phyloP scores from a whole-genome alignment of 2,113 vertebrate genomes.

The Cheirogaleus medius region DNA sequence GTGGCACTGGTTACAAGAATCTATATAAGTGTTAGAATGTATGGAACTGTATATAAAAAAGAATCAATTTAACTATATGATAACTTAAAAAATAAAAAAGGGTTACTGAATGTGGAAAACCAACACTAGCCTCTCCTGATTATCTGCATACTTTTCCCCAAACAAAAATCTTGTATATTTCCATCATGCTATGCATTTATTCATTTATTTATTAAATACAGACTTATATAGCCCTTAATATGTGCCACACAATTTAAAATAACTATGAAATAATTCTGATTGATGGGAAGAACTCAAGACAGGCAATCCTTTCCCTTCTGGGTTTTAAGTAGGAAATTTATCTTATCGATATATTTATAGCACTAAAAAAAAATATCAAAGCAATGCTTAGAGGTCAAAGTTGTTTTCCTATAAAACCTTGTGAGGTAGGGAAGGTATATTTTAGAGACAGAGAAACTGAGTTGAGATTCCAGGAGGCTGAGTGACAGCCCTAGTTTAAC shows the following conservation, averaged over 20 bases:
- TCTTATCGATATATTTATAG: background rate
- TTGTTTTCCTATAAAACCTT: background rate
- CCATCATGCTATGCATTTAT: background rate
- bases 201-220: background rate
- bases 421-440: background rate
- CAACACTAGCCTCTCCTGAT: background rate
- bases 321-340: background rate
- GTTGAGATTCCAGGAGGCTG: background rate
- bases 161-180: background rate
- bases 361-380: background rate
- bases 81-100: background rate
- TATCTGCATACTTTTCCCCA: background rate
- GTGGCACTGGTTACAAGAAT: background rate
- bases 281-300: background rate
- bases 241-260: background rate
- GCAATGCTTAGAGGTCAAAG: background rate
- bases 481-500: background rate
- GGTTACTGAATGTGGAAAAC: background rate
- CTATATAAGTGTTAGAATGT: background rate
- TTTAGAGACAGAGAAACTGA: background rate
- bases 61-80: background rate
- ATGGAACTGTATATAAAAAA: background rate
- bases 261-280: background rate
- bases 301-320: background rate
- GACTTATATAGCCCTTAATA: background rate